Base-by-base conservation (phyloP, 2,888 invertebrate species). In the Noctua comes region DNA sequence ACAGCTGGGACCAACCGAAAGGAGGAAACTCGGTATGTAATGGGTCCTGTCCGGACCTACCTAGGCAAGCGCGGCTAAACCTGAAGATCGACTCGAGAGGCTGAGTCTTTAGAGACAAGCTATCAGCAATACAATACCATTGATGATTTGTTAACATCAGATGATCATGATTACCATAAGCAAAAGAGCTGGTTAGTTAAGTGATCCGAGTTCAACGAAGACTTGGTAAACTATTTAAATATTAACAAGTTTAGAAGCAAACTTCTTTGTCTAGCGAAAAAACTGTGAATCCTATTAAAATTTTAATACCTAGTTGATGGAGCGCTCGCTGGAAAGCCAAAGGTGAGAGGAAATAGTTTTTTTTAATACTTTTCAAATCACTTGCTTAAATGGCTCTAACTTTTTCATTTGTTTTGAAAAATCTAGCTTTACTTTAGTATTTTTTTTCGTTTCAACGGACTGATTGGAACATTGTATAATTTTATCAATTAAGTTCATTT, bases 261-360 rank as follows among this genome's bases (percentile, higher is more conserved):
- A 82, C 21, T 62, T 62, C 27, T 40, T 40, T 59, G 18, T 70
- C 31, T 62, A 51, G 0, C 0, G 43, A 31, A 36, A 64, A 65
- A 83, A 72, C 62, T 77, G 40, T 16, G 24, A 76, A 51, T 68
- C 6, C 40, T 21, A 83, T 79, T 79, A 82, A 73, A 13, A 43
- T 48, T 54, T 71, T 57, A 68, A 73, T 31, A 73, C 68, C 64
- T 40, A 54, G 73, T 70, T 78, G 54, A 71, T 54, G 54, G 31
- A 73, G 79, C 13, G 51, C 64, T 51, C 6, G 8, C 51, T n/a
- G 1, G 16, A 40, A 82, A 6, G 18, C 40, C 18, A 57, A 73
- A 68, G 57, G 40, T 83, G 62, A 83, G 31, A 64, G 73, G 73
- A 79, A 73, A 73, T 79, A 70, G 21, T 48, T 65, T 40, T 65